Base-by-base conservation (phyloP, 2,797 vertebrate genomes). In the Pogoniulus pusillus region DNA sequence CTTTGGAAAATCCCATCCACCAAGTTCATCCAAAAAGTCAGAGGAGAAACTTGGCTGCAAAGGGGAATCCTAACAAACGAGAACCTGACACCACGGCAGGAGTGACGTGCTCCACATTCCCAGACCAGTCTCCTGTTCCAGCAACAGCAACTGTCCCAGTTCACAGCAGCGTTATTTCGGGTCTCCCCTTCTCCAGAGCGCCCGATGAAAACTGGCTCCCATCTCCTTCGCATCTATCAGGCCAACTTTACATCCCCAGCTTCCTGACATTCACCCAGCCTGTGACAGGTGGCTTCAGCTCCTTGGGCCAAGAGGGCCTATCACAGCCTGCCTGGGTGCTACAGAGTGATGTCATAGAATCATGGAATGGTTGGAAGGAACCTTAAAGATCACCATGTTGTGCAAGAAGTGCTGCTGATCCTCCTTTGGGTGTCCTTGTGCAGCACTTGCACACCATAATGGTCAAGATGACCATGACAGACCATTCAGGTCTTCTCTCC, bases 61-160 rank as follows among this genome's bases (percentile, higher is more conserved):
- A 84, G 9, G 24, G 58, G 32, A 65, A 65, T 45, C 49, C 89
- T 66, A 71, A 71, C 88, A 81, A 87, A 81, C 1, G 12, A 83
- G 32, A 81, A 82, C 39, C 24, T 16, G 78, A 89, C 43, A 86
- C 82, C 26, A 2, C 13, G 37, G 80, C 73, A 43, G 78, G 53
- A 83, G 69, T 58, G 82, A 76, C 34, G 13, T 23, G 45, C 57
- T 70, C 74, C 62, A 18, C 82, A 78, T 85, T 89, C 70, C 74
- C 91, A 81, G 62, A 91, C 78, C 66, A 57, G 41, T 30, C 82
- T 89, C 81, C 91, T 43, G 66, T 75, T 80, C 83, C 70, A 80
- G 82, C 71, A 93, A 77, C 79, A 87, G 55, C 84, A 88, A 85
- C 64, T 59, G 85, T 54, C 88, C 88, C 45, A 87, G 79, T 83